These are phyloP conservation scores for Emys orbicularis DNA, from an alignment of 2,797 vertebrate genomes.

Conservation along the genomic window DNA sequence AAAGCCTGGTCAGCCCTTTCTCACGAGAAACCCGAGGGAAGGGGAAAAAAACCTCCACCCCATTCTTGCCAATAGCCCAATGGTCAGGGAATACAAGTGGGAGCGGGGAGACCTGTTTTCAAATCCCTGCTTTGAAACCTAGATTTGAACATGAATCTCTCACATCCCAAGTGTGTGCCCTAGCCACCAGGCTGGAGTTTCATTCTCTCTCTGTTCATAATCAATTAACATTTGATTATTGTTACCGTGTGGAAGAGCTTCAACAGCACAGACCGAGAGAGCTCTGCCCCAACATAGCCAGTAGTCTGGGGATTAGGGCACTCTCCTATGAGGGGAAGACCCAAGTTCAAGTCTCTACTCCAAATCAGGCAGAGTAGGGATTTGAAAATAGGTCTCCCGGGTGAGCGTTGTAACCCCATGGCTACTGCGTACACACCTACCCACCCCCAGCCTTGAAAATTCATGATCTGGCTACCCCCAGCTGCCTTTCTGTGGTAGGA, in stretches of 20 bases:
- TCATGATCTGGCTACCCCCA: not conserved
- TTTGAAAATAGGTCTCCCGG: not conserved
- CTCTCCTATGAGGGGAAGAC: not conserved
- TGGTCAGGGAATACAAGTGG: not conserved
- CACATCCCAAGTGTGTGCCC: not conserved
- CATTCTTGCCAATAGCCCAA: not conserved
- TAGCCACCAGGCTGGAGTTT: not conserved
- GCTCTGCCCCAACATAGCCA: not conserved
- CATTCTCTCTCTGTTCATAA: not conserved
- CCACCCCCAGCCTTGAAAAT: not conserved
- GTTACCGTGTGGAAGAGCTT: not conserved
- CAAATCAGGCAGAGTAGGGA: not conserved
- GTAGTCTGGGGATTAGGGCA: not conserved
- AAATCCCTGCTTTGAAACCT: not conserved
- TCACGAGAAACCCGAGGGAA: not conserved
- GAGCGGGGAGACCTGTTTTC: not conserved
- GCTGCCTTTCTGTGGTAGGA: not conserved
- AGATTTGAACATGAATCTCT: not conserved
- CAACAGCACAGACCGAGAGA: not conserved
- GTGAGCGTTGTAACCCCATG: not conserved
- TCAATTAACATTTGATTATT: not conserved
- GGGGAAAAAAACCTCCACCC: not conserved
- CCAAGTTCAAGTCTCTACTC: not conserved
- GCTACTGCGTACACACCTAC: not conserved
- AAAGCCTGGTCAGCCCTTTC: not conserved